Conservation (phyloP, 2,113 vertebrate genomes). For the Tretioscincus oriximinensis region DNA sequence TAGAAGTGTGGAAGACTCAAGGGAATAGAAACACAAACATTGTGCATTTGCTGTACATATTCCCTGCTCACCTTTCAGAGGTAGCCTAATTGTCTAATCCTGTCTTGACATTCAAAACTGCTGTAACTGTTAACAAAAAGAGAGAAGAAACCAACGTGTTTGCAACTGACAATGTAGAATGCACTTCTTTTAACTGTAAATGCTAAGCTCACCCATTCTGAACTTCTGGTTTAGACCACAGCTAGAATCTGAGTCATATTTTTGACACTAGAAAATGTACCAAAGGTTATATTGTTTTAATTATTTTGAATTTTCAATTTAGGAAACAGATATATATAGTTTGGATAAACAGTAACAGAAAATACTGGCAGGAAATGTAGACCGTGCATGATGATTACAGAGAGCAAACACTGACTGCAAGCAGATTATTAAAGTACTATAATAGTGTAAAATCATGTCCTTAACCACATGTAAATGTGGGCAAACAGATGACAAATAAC, state of each 20-base stretch:
- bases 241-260: background rate
- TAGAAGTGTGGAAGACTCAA: background rate
- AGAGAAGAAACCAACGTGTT: background rate
- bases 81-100: background rate
- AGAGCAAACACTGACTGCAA: background rate
- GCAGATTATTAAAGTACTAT: too few relatives aligned
- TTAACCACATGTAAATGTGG: too few relatives aligned
- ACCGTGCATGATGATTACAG: background rate
- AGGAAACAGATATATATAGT: too few relatives aligned
- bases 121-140: background rate
- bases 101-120: background rate
- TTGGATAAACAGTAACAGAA: too few relatives aligned
- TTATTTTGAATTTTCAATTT: too few relatives aligned
- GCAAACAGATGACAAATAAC: too few relatives aligned
- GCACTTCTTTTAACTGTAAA: background rate
- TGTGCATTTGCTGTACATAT: fast-evolving
- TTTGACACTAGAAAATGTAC: background rate
- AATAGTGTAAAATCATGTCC: too few relatives aligned
- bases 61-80: background rate
- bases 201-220: background rate
- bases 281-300: too few relatives aligned
- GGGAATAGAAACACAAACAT: background rate
- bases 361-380: too few relatives aligned
- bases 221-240: fast-evolving
- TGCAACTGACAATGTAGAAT: background rate